phyloP scores from a whole-genome alignment of 2,797 vertebrate species.

The Neosilurus hyrtlii region DNA sequence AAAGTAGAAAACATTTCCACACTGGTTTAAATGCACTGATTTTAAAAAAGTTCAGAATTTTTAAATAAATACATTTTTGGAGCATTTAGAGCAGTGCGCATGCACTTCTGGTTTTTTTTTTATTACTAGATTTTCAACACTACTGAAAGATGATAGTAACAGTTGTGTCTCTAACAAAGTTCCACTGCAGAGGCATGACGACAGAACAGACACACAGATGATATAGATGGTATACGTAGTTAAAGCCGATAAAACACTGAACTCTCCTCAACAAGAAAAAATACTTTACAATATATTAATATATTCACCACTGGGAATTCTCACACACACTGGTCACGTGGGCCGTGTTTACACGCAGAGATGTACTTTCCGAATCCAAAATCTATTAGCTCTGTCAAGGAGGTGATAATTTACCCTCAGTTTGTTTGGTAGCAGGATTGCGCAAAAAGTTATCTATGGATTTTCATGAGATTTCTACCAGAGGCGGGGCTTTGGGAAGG shows the following conservation, averaged over 20 bases:
- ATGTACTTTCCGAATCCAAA: no score
- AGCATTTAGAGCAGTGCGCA: background rate
- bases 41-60: no score
- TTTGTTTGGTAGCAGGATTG: no score
- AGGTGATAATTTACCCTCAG: no score
- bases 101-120: background rate
- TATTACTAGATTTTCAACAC: no score
- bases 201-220: background rate
- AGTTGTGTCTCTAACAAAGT: no score
- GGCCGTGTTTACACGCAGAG: constrained; percentile 9
- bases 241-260: constrained; percentile 55
- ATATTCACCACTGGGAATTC: constrained; percentile 56
- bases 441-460: no score
- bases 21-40: background rate
- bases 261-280: constrained; percentile 53
- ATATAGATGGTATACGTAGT: background rate
- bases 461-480: no score
- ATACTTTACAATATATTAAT: constrained; percentile 64
- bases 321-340: constrained; percentile 15
- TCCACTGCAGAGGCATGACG: background rate
- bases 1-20: background rate
- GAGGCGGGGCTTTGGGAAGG: no score
- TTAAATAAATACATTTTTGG: background rate
- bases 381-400: no score
- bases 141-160: background rate